Evolutionary conservation across 2,113 vertebrate genomes (phyloP).

Genomic region (Carettochelys insculpta): DNA sequence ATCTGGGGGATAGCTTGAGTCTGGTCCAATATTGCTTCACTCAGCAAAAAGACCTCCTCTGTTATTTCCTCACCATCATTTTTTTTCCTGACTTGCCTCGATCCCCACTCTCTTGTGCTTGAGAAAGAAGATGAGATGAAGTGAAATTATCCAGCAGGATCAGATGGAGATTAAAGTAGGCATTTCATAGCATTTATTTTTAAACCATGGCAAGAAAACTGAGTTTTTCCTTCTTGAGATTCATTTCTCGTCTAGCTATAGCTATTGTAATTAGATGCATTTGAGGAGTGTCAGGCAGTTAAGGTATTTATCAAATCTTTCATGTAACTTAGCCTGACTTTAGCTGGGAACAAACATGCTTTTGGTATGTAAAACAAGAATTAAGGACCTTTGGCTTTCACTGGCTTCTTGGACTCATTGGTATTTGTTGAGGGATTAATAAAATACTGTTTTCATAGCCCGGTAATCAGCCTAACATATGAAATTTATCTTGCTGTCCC

Average conservation of each 20-base stretch:
- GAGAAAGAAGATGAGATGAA: neutral
- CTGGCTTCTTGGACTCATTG: neutral
- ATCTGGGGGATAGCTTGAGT: neutral
- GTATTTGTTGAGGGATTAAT: neutral
- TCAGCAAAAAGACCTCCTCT: neutral
- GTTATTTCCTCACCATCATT: neutral
- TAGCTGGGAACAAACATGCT: conserved; percentile 12
- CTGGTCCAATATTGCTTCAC: neutral
- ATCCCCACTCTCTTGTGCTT: neutral
- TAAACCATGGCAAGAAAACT: neutral
- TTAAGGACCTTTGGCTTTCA: neutral
- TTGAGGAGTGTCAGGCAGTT: conserved; percentile 62
- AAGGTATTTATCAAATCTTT: conserved; percentile 67
- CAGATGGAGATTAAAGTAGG: neutral
- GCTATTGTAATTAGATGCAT: conserved; percentile 63
- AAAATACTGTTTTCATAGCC: neutral
- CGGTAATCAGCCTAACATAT: neutral
- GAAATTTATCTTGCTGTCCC: neutral
- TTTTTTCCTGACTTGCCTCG: neutral
- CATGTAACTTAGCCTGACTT: conserved; percentile 36
- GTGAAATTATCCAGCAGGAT: conserved; percentile 18
- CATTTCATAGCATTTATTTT: neutral
- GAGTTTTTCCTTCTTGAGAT: conserved; percentile 23
- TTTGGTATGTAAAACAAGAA: conserved; percentile 22
- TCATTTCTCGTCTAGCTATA: conserved; percentile 41